Percentiles rank a stretch among this genome's conserved stretches.
These are phyloP conservation scores for Percina caprodes DNA, from an alignment of 2,113 vertebrate genomes.

Conservation along the genomic window DNA sequence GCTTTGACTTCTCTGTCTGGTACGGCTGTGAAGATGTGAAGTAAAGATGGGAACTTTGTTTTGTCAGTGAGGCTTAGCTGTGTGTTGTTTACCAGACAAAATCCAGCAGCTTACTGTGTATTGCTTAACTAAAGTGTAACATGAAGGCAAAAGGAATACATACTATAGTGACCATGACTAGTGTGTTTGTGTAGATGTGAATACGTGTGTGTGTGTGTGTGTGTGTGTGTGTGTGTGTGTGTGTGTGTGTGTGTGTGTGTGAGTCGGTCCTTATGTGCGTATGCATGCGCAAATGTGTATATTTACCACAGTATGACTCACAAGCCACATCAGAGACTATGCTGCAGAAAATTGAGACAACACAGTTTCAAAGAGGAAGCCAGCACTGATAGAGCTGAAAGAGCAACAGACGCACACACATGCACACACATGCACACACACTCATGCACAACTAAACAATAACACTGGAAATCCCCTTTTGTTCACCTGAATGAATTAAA, in stretches of 20 bases:
- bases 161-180: slow-evolving; percentile 44
- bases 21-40: slow-evolving; percentile 43
- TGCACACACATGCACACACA: neutral
- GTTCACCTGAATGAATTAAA: slow-evolving; percentile 68
- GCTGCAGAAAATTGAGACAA: slow-evolving; percentile 78
- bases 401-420: slow-evolving; percentile 51
- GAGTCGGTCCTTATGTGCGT: slow-evolving; percentile 9
- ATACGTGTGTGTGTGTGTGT: slow-evolving; percentile 25
- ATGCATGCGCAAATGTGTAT: slow-evolving; percentile 64
- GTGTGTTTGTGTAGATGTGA: slow-evolving; percentile 34
- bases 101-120: slow-evolving; percentile 24
- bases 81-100: slow-evolving; percentile 18
- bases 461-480: slow-evolving; percentile 70
- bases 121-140: slow-evolving; percentile 20
- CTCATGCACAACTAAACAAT: neutral
- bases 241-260: slow-evolving; percentile 35
- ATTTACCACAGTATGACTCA: slow-evolving; percentile 80
- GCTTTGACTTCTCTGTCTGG: slow-evolving; percentile 68
- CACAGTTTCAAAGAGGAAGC: slow-evolving; percentile 83
- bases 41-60: slow-evolving; percentile 45
- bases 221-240: slow-evolving; percentile 13
- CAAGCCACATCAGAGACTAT: slow-evolving; percentile 79
- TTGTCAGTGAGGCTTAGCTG: slow-evolving; percentile 15
- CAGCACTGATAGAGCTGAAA: slow-evolving; percentile 73
- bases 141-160: slow-evolving; percentile 37